Base-by-base conservation (phyloP, 2,888 invertebrate species). In the Pinctada fucata region DNA sequence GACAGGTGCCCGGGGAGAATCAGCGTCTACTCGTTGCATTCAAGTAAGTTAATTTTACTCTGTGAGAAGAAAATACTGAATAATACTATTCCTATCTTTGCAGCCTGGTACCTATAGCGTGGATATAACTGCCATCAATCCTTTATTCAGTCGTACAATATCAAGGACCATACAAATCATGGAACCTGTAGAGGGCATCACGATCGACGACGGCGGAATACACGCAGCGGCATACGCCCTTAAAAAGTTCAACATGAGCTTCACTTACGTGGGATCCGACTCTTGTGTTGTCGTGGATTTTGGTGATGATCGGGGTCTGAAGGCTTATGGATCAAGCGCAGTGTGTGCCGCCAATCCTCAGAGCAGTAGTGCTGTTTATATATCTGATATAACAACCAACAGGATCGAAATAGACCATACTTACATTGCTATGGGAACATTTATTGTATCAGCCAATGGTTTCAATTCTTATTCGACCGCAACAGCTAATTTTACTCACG, bases 261-360 rank as follows among this genome's bases (percentile, higher is more conserved):
- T 90, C 78, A 82, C 71, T 2, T 78, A 72, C 1, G 72, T 84
- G 3, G 90, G 91, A 3, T 81, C 84, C 2, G 72, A 78, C 2
- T 84, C 88, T 6, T 91, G 91, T 78, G 75, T 91, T 3, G 82
- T 82, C 5, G 79, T 91, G 1, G 83, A 88, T 78, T 88, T 82
- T 66, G 89, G 87, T 2, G 87, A 88, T 51, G 84, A 84, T 1
- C 75, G 68, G 5, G 49, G 68, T 4, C 45, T 72, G 5, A 80
- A 77, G 10, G 49, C 82, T n/a, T 84, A 83, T 71, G 87, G 87
- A 10, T 71, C 84, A 47, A 4, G 70, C 2, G 52, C 73, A 3
- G 78, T 79, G 0, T 87, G 87, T 71, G 31, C 48, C 49, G 2
- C 49, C 2, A 76, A 71, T 10, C 8, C 75, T n/a, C 6, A 73